These are phyloP conservation scores for Anticlea derivata DNA, from an alignment of 2,888 invertebrate species.

Conservation along the genomic window DNA sequence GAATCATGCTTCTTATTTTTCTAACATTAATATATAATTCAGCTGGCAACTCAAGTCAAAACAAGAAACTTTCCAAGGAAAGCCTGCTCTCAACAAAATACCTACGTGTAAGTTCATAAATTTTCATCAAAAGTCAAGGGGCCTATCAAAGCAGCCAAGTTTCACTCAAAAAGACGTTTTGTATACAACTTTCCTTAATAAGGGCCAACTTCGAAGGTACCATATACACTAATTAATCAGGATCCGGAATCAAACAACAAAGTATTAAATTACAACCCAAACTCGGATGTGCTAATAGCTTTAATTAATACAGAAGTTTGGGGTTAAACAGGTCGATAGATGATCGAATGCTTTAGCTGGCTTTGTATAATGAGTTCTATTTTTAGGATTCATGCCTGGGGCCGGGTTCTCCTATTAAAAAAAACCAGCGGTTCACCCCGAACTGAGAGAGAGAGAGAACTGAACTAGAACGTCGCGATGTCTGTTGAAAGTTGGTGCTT, in stretches of 20 bases:
- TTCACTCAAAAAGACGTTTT: constrained; percentile 73
- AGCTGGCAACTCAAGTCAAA: constrained; percentile 6
- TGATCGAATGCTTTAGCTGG: background rate
- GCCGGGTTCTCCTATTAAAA: too few species aligned
- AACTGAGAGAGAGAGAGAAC: too few species aligned
- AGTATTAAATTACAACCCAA: constrained; percentile 67
- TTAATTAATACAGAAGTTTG: constrained; percentile 62
- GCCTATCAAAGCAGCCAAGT: constrained; percentile 68
- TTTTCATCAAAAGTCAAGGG: constrained; percentile 52
- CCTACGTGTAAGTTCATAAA: constrained; percentile 48
- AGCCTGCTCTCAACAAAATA: constrained; percentile 27
- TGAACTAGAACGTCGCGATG: too few species aligned
- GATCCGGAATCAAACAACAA: constrained; percentile 67
- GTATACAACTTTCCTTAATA: constrained; percentile 74
- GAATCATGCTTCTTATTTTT: background rate
- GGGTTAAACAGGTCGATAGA: constrained; percentile 34
- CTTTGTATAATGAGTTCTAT: background rate
- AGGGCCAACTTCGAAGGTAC: constrained; percentile 62
- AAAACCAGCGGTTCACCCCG: too few species aligned
- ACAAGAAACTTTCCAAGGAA: constrained; percentile 18
- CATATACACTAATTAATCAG: constrained; percentile 80
- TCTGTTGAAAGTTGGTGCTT: too few species aligned
- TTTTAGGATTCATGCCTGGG: too few species aligned
- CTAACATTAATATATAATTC: constrained; percentile 1
- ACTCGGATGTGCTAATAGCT: constrained; percentile 55